These are phyloP conservation scores for Amphipoea lucens DNA, from an alignment of 2,888 invertebrate species.

Conservation along the genomic window DNA sequence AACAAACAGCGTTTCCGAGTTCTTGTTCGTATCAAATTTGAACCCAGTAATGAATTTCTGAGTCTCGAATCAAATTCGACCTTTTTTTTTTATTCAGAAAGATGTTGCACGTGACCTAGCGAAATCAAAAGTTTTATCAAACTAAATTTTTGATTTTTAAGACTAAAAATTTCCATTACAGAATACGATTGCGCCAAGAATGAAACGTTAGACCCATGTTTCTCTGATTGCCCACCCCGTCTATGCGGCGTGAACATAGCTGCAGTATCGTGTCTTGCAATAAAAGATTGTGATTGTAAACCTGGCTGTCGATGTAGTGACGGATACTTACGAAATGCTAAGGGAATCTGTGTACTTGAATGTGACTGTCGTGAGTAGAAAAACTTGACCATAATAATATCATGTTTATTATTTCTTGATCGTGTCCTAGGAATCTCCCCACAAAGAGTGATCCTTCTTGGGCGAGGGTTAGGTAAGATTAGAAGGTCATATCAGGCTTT, in stretches of 20 bases:
- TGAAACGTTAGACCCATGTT: slow-evolving; percentile 49
- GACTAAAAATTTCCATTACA: slow-evolving; percentile 26
- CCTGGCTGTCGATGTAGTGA: slow-evolving; percentile 47
- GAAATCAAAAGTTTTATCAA: background rate
- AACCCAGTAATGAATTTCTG: background rate
- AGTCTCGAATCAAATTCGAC: background rate
- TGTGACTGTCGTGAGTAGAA: slow-evolving; percentile 47
- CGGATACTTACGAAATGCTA: slow-evolving; percentile 33
- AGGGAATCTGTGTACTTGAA: slow-evolving; percentile 28
- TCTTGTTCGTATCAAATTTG: background rate
- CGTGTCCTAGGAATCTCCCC: background rate
- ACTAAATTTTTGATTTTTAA: background rate
- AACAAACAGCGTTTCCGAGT: background rate
- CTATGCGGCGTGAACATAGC: slow-evolving; percentile 51
- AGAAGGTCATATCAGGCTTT: background rate
- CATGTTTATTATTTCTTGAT: background rate
- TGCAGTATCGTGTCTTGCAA: slow-evolving; percentile 36
- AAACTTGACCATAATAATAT: background rate
- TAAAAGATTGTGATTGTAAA: slow-evolving; percentile 18
- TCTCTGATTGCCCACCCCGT: slow-evolving; percentile 47
- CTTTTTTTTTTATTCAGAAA: background rate
- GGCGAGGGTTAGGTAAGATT: background rate
- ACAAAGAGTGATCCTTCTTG: background rate
- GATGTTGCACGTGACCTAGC: background rate
- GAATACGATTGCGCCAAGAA: slow-evolving; percentile 46